These are phyloP conservation scores for Perca schrenkii DNA, from an alignment of 2,113 vertebrate species.

Conservation along the genomic window DNA sequence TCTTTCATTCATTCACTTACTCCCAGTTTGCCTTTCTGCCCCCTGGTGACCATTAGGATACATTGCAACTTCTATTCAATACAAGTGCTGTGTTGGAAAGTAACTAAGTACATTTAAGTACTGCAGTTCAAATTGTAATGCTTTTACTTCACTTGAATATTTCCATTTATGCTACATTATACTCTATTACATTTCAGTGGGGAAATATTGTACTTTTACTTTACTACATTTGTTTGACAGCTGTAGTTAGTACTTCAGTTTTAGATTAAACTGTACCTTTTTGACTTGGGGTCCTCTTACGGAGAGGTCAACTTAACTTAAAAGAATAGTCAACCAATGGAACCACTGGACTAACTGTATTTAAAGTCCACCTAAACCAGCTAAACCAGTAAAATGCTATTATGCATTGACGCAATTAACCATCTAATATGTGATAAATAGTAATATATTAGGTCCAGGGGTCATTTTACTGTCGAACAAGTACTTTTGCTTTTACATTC, in stretches of 20 bases:
- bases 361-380: background rate
- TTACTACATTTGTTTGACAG: background rate
- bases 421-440: background rate
- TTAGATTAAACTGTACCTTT: background rate
- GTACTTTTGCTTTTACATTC: background rate
- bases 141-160: background rate
- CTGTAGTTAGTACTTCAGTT: background rate
- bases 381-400: background rate
- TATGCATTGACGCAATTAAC: background rate
- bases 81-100: background rate
- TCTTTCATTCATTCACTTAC: background rate
- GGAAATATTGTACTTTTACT: background rate
- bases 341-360: background rate
- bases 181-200: background rate
- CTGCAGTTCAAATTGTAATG: background rate
- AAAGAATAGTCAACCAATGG: background rate
- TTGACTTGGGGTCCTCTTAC: background rate
- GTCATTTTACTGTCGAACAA: background rate
- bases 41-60: constrained; percentile 34
- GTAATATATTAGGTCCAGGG: background rate
- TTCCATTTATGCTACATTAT: background rate
- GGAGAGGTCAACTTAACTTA: background rate
- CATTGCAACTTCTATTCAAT: background rate
- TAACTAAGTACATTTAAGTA: background rate
- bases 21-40: constrained; percentile 23